Evolutionary conservation across 2,113 vertebrate genomes (phyloP).

Genomic region (Perognathus longimembris): DNA sequence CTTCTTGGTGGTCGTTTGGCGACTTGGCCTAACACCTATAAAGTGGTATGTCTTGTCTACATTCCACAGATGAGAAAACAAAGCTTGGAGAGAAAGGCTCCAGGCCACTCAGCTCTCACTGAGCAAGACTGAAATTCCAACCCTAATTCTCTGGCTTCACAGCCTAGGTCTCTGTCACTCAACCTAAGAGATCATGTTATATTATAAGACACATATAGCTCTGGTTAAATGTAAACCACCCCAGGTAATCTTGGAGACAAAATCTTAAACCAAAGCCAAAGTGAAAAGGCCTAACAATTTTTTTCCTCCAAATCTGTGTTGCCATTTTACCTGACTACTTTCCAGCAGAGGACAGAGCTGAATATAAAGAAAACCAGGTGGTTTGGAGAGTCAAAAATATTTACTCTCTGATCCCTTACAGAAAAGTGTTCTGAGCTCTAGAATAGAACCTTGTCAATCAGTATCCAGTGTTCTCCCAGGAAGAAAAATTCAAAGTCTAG

Average conservation of each 20-base stretch:
- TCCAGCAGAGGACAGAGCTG: not conserved
- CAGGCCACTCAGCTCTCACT: not conserved
- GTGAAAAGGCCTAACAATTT: not conserved
- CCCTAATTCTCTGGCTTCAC: not conserved
- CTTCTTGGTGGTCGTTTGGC: too few relatives aligned
- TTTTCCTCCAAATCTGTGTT: not conserved
- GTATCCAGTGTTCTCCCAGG: not conserved
- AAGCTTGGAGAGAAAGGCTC: not conserved
- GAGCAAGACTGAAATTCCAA: slow-evolving; percentile 20
- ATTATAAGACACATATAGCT: not conserved
- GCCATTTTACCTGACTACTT: not conserved
- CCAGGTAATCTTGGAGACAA: not conserved
- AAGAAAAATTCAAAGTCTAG: not conserved
- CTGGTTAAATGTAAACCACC: not conserved
- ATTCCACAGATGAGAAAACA: not conserved
- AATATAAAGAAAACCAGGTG: not conserved
- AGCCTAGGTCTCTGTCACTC: not conserved
- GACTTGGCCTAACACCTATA: too few relatives aligned
- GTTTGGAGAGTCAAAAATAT: slow-evolving; percentile 7
- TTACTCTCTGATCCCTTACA: not conserved
- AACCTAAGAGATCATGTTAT: not conserved
- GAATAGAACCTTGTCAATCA: not conserved
- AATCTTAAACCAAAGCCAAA: not conserved
- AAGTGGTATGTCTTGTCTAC: not conserved
- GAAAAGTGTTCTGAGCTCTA: not conserved